Evolutionary conservation across 2,797 vertebrate species (phyloP).

Genomic region (Hydrocynus forskahlii): DNA sequence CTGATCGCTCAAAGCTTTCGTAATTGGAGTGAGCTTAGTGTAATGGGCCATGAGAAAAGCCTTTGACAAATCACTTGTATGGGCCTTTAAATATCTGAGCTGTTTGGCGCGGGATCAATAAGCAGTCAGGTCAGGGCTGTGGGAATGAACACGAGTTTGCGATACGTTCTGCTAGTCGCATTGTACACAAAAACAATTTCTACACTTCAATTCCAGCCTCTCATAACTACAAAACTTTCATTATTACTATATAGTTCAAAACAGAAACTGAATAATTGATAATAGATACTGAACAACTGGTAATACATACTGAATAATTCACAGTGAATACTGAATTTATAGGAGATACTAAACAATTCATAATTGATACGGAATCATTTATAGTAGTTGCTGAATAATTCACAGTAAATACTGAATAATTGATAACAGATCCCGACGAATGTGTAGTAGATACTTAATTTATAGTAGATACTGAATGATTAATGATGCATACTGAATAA

Average conservation of each 20-base stretch:
- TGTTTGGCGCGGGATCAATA: conserved; percentile 62
- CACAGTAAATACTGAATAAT: too few species aligned
- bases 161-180: too few species aligned
- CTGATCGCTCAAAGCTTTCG: conserved; percentile 59
- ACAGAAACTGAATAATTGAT: not conserved
- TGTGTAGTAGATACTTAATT: too few species aligned
- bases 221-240: not conserved
- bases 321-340: too few species aligned
- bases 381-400: too few species aligned
- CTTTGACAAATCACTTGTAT: conserved; percentile 54
- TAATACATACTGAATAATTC: too few species aligned
- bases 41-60: conserved; percentile 68
- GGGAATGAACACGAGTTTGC: not conserved
- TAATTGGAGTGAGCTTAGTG: conserved; percentile 59
- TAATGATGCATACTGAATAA: too few species aligned
- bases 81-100: conserved; percentile 69
- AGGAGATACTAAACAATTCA: too few species aligned
- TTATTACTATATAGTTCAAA: not conserved
- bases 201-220: not conserved
- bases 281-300: not conserved
- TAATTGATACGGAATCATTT: too few species aligned
- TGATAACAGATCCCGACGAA: too few species aligned
- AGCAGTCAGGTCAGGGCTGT: conserved; percentile 17
- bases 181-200: not conserved
- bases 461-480: too few species aligned